Conservation (phyloP, 30 jellyfish, hydroid and myxozoan genomes). For the Catostylus mosaicus region DNA sequence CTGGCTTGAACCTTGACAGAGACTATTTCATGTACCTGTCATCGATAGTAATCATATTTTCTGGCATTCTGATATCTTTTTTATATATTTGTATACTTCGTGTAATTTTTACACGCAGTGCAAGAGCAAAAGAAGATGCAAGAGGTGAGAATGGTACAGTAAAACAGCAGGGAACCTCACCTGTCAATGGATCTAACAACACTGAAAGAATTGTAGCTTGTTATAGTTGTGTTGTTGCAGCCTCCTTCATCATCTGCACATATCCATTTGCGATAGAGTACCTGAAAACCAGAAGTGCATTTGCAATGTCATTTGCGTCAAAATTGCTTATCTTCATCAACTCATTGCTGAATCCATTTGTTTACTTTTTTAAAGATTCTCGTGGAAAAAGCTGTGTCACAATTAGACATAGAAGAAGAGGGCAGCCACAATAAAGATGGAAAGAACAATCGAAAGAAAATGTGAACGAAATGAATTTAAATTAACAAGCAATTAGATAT, state of each 20-base stretch:
- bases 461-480: too few relatives aligned
- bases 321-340: constrained; percentile 20
- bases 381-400: not conserved
- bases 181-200: not conserved
- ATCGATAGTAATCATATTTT: not conserved
- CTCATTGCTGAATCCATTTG: constrained; percentile 41
- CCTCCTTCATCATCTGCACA: constrained; percentile 32
- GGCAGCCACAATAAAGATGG: too few relatives aligned
- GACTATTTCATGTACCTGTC: not conserved
- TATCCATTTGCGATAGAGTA: constrained; percentile 54
- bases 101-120: not conserved
- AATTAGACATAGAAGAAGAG: too few relatives aligned
- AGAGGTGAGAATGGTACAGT: not conserved
- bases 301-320: not conserved
- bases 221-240: constrained; percentile 31
- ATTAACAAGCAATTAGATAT: too few relatives aligned
- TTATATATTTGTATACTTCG: not conserved
- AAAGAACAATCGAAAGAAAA: too few relatives aligned
- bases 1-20: not conserved
- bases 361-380: constrained; percentile 40
- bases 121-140: not conserved
- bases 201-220: constrained; percentile 21
- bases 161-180: not conserved
- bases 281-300: not conserved
- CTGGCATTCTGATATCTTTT: not conserved